A percentile compares a stretch with the other conserved stretches of the same genome.
These are phyloP conservation scores for Babylonia areolata DNA, from an alignment of 1,140 invertebrate species.

Conservation along the genomic window DNA sequence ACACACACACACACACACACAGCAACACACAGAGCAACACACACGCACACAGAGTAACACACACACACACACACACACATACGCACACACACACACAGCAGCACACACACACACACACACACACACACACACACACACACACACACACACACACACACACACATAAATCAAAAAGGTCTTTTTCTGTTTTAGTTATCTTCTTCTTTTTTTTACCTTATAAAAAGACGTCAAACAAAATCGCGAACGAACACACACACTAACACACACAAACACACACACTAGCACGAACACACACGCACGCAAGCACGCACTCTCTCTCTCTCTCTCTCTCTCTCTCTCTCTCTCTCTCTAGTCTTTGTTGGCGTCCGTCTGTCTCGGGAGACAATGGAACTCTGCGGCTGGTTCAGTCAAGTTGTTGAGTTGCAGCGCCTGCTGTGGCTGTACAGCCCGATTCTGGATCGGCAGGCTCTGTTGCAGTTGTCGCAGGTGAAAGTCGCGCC, in stretches of 20 bases:
- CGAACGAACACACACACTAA: conserved; percentile 24
- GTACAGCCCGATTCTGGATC: too few relatives aligned
- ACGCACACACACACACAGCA: neutral
- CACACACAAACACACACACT: conserved; percentile 14
- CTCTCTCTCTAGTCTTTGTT: too few relatives aligned
- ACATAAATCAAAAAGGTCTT: too few relatives aligned
- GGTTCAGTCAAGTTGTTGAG: too few relatives aligned
- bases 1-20: conserved; percentile 2
- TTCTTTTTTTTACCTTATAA: too few relatives aligned
- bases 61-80: conserved; percentile 26
- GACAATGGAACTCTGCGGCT: too few relatives aligned
- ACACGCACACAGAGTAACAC: conserved; percentile 22
- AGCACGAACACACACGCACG: neutral
- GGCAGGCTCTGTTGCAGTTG: too few relatives aligned
- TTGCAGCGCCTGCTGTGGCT: too few relatives aligned
- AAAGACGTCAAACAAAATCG: too few relatives aligned
- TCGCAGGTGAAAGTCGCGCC: too few relatives aligned
- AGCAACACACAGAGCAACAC: neutral
- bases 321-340: neutral
- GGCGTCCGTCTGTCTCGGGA: too few relatives aligned
- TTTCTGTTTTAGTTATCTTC: too few relatives aligned
- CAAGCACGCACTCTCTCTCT: neutral
- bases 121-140: conserved; percentile 27
- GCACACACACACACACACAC: conserved; percentile 23
- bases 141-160: conserved; percentile 17